These are phyloP conservation scores for Macrosteles quadrilineatus DNA, from an alignment of 1,140 invertebrate genomes.

Conservation along the genomic window DNA sequence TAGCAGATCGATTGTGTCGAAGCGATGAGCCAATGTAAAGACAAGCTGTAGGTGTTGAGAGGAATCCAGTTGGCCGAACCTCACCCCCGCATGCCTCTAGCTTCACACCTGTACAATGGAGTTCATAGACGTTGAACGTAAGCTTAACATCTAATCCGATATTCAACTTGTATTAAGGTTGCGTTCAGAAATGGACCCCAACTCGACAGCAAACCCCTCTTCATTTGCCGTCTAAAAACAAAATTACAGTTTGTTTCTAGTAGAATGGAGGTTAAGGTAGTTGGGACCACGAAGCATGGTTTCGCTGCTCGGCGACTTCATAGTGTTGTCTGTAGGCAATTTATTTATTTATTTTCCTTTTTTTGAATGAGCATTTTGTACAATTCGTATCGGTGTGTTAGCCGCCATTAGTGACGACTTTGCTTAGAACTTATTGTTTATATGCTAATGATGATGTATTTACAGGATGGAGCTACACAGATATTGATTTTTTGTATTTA, in stretches of 20 bases:
- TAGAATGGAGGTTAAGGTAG: constrained; percentile 5
- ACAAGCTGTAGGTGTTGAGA: too few relatives aligned
- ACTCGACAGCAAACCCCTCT: constrained; percentile 28
- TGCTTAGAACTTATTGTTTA: too few relatives aligned
- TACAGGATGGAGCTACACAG: too few relatives aligned
- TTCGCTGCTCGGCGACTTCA: background rate
- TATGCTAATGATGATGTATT: too few relatives aligned
- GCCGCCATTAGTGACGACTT: background rate
- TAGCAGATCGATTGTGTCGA: too few relatives aligned
- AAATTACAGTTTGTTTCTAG: background rate
- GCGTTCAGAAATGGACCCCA: constrained; percentile 39
- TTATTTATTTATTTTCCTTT: background rate
- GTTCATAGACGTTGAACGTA: too few relatives aligned
- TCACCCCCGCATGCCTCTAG: too few relatives aligned
- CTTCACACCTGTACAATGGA: too few relatives aligned
- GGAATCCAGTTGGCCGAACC: too few relatives aligned
- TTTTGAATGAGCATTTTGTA: constrained; percentile 15
- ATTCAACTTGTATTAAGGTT: constrained; percentile 11
- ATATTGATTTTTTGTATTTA: too few relatives aligned
- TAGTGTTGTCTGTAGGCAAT: constrained; percentile 11
- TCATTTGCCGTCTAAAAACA: constrained; percentile 3
- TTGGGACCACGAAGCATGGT: constrained; percentile 25
- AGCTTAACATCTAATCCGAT: background rate
- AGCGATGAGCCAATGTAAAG: too few relatives aligned
- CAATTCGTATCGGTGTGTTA: constrained; percentile 4